These are phyloP conservation scores for Diorhabda elongata DNA, from an alignment of 1,140 invertebrate species.

Conservation along the genomic window DNA sequence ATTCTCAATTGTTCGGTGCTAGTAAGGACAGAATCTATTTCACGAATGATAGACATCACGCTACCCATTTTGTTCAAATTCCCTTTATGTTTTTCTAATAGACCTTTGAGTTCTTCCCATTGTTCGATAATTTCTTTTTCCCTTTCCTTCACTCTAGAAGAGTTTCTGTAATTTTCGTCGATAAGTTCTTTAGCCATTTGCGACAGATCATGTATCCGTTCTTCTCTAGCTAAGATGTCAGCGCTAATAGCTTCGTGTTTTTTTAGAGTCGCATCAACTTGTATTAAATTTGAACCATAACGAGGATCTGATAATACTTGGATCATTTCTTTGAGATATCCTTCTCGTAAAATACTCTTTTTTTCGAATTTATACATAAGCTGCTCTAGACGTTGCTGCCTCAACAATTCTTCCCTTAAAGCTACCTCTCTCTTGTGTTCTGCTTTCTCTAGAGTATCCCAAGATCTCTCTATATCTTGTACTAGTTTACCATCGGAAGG, in stretches of 20 bases:
- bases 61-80: constrained; percentile 73
- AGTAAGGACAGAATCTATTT: constrained; percentile 84
- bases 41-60: constrained; percentile 80
- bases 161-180: constrained; percentile 86
- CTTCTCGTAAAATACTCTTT: constrained; percentile 87
- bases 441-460: constrained; percentile 88
- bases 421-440: constrained; percentile 93
- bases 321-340: constrained; percentile 97
- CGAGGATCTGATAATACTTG: constrained; percentile 90
- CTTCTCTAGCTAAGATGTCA: constrained; percentile 91
- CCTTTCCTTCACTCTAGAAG: constrained; percentile 74
- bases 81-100: constrained; percentile 80
- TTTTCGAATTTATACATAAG: constrained; percentile 94
- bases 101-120: constrained; percentile 80
- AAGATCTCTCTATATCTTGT: constrained; percentile 89
- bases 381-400: constrained; percentile 92
- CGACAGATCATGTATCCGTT: constrained; percentile 89
- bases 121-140: constrained; percentile 83
- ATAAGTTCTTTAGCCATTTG: constrained; percentile 89
- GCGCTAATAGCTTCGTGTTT: constrained; percentile 98
- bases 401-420: constrained; percentile 81
- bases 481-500: constrained; percentile 89
- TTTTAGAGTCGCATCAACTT: constrained; percentile 96
- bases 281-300: constrained; percentile 83
- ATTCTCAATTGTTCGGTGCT: constrained; percentile 79